Base-by-base conservation (phyloP, 2,797 vertebrate genomes). In the Acomys russatus region DNA sequence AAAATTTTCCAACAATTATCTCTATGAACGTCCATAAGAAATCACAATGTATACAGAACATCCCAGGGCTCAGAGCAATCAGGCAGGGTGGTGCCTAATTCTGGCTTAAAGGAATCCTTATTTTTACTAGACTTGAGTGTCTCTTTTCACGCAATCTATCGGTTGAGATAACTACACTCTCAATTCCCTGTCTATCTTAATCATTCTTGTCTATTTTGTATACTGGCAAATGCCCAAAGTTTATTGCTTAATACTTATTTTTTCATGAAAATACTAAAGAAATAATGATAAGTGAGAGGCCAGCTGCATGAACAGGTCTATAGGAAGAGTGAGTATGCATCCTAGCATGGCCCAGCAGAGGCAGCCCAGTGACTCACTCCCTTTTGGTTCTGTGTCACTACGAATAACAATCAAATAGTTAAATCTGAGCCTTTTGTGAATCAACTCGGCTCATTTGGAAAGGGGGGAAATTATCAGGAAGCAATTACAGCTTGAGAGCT, bases 401-500 rank as follows among this genome's bases (percentile, higher is more conserved):
- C 49, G 10, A 1, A 68, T 64, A 54, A 66, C 54, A 80, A 92
- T 85, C 44, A 49, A 38, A 94, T 64, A 30, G 22, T 74, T 66
- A 89, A 74, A 88, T 91, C 54, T 38, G 74, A 92, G 80, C 2
- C 9, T 28, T 92, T 61, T 70, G 56, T 22, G 83, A 91, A 94
- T 96, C 88, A 87, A 77, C 61, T 35, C 88, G 54, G 73, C 82
- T 91, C 66, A 54, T 94, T 83, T 70, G 70, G 23, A 85, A 85
- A 73, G 88, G 79, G 20, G 76, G 71, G 68, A 91, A 54, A 78
- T 96, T 90, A 82, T 71, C 54, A 90, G 89, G 70, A 92, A 96
- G 83, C 18, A 85, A 84, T 96, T 88, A 28, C 76, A 82, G 71
- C 87, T n/a, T 90, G 38, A 90, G 38, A 91, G 49, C n/a, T 97